These are phyloP conservation scores for Phalacrocorax pelagicus DNA, from an alignment of 2,113 vertebrate genomes.

Conservation along the genomic window DNA sequence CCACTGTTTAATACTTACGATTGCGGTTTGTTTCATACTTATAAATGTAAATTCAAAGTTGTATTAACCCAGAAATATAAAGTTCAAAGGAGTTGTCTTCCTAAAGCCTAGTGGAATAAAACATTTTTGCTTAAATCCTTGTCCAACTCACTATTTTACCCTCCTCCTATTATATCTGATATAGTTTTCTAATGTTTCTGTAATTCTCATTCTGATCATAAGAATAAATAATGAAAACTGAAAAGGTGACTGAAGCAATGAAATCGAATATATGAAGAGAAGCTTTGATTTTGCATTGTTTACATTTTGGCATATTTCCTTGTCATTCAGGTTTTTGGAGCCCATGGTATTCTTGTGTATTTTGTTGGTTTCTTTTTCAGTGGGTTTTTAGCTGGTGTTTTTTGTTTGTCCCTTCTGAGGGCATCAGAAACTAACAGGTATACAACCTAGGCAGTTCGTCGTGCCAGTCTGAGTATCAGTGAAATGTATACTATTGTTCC, in stretches of 20 bases:
- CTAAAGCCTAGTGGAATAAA: neutral
- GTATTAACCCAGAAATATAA: neutral
- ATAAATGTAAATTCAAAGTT: neutral
- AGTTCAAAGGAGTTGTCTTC: neutral
- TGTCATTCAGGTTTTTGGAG: neutral
- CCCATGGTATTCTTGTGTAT: accelerated
- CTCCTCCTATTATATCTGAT: neutral
- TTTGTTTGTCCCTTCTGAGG: neutral
- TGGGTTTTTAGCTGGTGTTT: neutral
- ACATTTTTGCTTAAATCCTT: neutral
- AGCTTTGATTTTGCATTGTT: neutral
- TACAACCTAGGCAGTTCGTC: neutral
- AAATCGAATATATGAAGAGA: neutral
- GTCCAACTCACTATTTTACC: neutral
- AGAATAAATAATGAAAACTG: neutral
- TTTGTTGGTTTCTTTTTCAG: neutral
- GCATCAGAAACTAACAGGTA: neutral
- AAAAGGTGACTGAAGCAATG: neutral
- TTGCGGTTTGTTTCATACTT: neutral
- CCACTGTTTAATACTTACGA: neutral
- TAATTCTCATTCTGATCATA: neutral
- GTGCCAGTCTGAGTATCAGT: neutral
- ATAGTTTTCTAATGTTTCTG: neutral
- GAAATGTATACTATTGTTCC: too few species aligned
- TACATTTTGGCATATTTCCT: neutral